Base-by-base conservation (phyloP, 2,888 invertebrate genomes). In the Cheilosia vulpina region DNA sequence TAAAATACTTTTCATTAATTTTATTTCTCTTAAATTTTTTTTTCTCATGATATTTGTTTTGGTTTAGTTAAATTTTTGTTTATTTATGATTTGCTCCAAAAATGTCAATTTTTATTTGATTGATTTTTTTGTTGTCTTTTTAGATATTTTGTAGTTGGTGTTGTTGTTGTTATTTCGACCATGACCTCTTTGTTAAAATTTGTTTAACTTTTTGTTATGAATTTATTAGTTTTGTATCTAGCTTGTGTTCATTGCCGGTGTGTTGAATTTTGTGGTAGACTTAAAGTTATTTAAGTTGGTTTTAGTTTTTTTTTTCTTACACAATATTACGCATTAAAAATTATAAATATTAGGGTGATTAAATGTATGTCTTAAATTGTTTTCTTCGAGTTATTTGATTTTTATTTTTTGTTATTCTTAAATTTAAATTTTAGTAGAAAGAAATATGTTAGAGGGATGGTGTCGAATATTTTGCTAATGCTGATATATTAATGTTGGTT, bases 341-440 rank as follows among this genome's bases (percentile, higher is more conserved):
- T 76, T 76, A 81, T 72, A 81, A 80, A 43, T 85, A 85, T 80
- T 81, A 76, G 85, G 85, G 76, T 85, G 85, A 85, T 85, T 85
- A 85, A 85, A 85, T 80, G 81, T 85, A 84, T 84, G 58, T 79
- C 58, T 76, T 76, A 75, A 73, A 65, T 55, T 76, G 21, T 31
- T 65, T 68, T 68, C 66, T 63, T 84, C 82, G 72, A 82, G 82
- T 78, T 75, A 27, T 68, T 68, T 31, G 31, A 52, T 71, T 81
- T 62, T 43, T 45, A 4, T 11, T 66, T 80, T 53, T 45, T 2
- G 45, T 80, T 76, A 81, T 71, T 85, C 72, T 81, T 81, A 85
- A 72, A 72, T 81, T 71, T 80, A 65, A 80, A 65, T 53, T 72
- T 80, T 76, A 81, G 81, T 85, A 81, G 68, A 81, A 85, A 85